phyloP scores from a whole-genome alignment of 2,113 vertebrate species.

The Halcyon senegalensis region DNA sequence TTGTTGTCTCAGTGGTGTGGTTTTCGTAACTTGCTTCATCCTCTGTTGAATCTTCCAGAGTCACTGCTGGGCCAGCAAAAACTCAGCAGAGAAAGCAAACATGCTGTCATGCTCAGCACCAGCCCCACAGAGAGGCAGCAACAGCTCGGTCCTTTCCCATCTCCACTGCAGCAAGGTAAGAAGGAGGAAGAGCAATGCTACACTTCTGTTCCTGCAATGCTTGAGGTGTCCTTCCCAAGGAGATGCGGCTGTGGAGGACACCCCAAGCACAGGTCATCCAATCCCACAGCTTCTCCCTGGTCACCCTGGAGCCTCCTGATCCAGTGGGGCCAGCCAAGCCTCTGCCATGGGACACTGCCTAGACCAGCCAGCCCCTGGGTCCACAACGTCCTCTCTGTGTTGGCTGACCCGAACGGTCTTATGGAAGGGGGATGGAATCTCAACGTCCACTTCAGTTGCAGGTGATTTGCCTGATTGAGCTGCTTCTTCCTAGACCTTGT shows the following conservation, averaged over 20 bases:
- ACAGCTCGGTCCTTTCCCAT: neutral
- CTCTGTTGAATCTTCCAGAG: neutral
- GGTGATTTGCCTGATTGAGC: neutral
- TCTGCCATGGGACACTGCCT: accelerated
- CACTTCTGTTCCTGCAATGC: neutral
- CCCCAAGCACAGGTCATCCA: accelerated
- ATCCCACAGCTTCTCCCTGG: neutral
- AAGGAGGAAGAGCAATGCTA: neutral
- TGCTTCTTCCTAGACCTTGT: neutral
- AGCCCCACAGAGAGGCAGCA: neutral
- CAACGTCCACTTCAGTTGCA: neutral
- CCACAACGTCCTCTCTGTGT: neutral
- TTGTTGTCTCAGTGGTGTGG: neutral
- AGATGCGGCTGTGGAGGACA: neutral
- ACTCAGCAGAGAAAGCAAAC: neutral
- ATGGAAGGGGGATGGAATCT: neutral
- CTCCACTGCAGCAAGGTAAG: neutral
- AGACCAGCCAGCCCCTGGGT: neutral
- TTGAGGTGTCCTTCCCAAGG: neutral
- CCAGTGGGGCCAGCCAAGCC: neutral
- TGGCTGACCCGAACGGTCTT: neutral
- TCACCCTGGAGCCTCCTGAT: neutral
- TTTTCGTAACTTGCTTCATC: neutral
- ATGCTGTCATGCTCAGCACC: neutral
- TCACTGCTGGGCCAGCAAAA: neutral